Conservation (phyloP, 2,888 invertebrate genomes). For the Erebia palarica region DNA sequence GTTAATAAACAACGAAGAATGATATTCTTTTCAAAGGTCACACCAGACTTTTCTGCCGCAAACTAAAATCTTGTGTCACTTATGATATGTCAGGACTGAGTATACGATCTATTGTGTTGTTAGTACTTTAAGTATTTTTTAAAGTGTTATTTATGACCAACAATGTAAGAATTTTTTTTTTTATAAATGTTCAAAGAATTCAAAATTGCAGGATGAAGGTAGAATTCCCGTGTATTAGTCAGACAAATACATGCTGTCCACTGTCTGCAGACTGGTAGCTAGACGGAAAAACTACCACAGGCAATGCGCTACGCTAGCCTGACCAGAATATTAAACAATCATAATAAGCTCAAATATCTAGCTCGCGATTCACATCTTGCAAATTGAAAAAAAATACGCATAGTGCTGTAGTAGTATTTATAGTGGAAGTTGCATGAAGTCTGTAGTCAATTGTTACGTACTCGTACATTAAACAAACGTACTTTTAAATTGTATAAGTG, state of each 20-base stretch:
- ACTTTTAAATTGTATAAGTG: background rate
- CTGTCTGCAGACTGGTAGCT: background rate
- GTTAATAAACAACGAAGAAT: background rate
- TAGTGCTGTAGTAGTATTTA: background rate
- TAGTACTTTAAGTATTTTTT: too few relatives aligned
- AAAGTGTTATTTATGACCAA: too few relatives aligned
- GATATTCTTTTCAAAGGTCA: too few relatives aligned
- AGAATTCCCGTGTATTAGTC: background rate
- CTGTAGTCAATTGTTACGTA: background rate
- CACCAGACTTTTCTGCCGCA: too few relatives aligned
- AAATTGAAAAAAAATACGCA: background rate
- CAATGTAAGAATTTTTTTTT: too few relatives aligned
- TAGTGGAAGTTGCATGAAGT: background rate
- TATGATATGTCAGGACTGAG: too few relatives aligned
- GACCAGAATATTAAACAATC: background rate
- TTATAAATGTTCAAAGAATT: too few relatives aligned
- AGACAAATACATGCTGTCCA: background rate
- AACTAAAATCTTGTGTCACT: too few relatives aligned
- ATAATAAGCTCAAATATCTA: background rate
- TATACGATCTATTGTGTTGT: too few relatives aligned
- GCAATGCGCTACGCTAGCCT: background rate
- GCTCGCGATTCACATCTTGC: background rate
- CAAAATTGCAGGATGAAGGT: background rate
- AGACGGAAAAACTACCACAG: background rate
- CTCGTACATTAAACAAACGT: background rate